Conservation (phyloP, 2,888 invertebrate species). For the Bhutanitis thaidina region DNA sequence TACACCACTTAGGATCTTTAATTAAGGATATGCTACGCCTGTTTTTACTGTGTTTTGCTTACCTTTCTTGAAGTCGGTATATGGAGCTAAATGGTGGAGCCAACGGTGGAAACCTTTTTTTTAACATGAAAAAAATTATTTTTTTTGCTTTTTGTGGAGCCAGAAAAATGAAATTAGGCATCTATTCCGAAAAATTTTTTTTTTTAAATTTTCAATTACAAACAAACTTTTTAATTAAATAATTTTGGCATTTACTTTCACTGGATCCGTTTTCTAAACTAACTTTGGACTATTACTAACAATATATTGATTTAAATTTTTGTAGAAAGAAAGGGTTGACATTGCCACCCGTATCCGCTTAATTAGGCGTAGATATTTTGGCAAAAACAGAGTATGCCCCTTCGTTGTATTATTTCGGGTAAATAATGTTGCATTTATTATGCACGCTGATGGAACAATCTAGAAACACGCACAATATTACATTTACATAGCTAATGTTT, state of each 20-base stretch:
- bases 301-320: constrained; percentile 48
- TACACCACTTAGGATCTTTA: too few relatives aligned
- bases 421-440: constrained; percentile 53
- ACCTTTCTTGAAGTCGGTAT: too few relatives aligned
- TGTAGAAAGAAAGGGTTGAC: constrained; percentile 71
- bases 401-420: constrained; percentile 62
- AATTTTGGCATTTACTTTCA: constrained; percentile 13
- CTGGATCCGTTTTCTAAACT: constrained; percentile 25
- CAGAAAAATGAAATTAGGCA: too few relatives aligned
- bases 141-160: too few relatives aligned
- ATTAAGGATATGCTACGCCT: too few relatives aligned
- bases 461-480: constrained; percentile 23
- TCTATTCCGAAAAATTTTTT: too few relatives aligned
- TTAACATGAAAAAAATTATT: too few relatives aligned
- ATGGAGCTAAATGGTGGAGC: too few relatives aligned
- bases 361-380: constrained; percentile 75
- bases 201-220: too few relatives aligned
- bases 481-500: constrained; percentile 13
- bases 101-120: too few relatives aligned
- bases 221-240: too few relatives aligned
- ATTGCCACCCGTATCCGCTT: constrained; percentile 73
- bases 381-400: constrained; percentile 72
- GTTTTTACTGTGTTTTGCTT: too few relatives aligned
- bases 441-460: constrained; percentile 29
- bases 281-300: constrained; percentile 38